Base-by-base conservation (phyloP, 2,888 invertebrate genomes). In the Drosophila robusta region DNA sequence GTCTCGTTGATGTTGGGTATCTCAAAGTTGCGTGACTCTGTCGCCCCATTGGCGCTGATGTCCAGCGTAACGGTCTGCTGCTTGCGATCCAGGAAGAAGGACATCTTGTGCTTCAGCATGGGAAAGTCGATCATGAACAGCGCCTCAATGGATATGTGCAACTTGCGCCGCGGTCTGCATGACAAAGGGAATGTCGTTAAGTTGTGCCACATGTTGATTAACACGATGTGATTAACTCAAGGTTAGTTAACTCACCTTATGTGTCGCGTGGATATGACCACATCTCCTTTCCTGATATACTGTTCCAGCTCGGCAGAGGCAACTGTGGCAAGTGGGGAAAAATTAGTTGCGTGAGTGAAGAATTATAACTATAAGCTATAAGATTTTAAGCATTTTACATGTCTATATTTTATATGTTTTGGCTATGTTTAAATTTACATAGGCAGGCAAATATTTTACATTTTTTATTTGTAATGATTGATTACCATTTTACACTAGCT, bases 111-210 rank as follows among this genome's bases (percentile, higher is more conserved):
- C 73, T 92, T 92, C 34, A 92, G 61, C 51, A 90, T 91, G 57
- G 92, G 92, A 56, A 92, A 92, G 63, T 92, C 92, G 52, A 92
- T 92, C 92, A 92, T 92, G 51, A 92, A 92, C n/a, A 92, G 81
- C 0, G 92, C 92, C 70, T 92, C 92, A 51, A 92, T 92, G 5
- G 92, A 90, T 57, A 92, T 92, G 68, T 92, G 92, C 52, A 92
- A 56, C 75, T 92, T 92, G 58, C 92, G 90, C 0, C 92, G 91
- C 0, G 92, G 92, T 63, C 92, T 92, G 58, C 9, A 4, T 11
- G 14, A 11, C 5, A 46, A 4, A 22, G 24, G 29, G n/a, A 46
- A 52, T 29, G 12, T 8, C 1, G 41, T 54, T 56, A 22, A 45
- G 6, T 29, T 26, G 44, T 11, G n/a, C 26, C 24, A 41, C 24